A percentile compares a stretch with the other conserved stretches of the same genome.
These are phyloP conservation scores for Elanoides forficatus DNA, from an alignment of 2,113 vertebrate genomes.

Conservation along the genomic window DNA sequence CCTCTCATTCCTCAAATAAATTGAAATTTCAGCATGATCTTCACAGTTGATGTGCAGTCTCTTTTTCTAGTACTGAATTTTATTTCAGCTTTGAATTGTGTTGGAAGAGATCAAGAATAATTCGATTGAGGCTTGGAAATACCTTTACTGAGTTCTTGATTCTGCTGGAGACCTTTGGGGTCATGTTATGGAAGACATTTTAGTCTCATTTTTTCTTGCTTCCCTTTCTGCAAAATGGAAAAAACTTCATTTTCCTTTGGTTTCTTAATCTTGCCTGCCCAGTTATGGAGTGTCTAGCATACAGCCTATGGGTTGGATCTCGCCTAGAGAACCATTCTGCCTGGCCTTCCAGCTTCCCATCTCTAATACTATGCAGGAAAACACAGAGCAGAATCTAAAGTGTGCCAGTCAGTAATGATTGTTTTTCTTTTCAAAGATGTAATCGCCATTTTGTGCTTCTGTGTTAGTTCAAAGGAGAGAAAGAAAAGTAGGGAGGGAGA, in stretches of 20 bases:
- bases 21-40: not conserved
- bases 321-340: not conserved
- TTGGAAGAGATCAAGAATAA: not conserved
- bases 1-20: not conserved
- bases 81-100: not conserved
- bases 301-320: not conserved
- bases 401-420: not conserved
- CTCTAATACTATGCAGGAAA: not conserved
- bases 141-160: not conserved
- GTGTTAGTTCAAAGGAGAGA: not conserved
- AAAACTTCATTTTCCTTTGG: not conserved
- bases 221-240: not conserved
- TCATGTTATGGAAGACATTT: not conserved
- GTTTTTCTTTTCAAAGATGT: not conserved
- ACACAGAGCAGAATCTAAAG: not conserved
- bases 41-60: not conserved
- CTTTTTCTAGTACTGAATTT: not conserved
- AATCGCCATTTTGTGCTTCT: not conserved
- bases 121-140: not conserved
- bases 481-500: not conserved
- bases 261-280: not conserved
- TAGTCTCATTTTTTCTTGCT: not conserved
- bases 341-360: not conserved
- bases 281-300: not conserved
- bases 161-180: not conserved